These are phyloP conservation scores for Lepidotrigona ventralis DNA, from an alignment of 1,140 invertebrate species.

Conservation along the genomic window DNA sequence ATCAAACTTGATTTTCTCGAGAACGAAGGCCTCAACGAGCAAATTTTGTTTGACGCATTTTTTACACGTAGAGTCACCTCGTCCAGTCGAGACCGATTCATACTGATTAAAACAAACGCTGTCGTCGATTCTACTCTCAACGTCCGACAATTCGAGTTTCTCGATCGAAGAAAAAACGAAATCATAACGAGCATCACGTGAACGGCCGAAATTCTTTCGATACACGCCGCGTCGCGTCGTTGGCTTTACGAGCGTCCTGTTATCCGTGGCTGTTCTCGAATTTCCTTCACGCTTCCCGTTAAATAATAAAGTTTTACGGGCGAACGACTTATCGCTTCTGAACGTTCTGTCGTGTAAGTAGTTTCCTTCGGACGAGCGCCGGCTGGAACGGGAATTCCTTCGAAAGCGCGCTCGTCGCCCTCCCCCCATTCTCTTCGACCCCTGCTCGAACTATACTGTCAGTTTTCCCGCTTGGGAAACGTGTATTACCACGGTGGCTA, in stretches of 20 bases:
- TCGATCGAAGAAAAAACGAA: no score
- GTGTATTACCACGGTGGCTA: not conserved
- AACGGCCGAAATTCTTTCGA: not conserved
- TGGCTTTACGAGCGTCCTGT: not conserved
- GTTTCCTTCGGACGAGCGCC: not conserved
- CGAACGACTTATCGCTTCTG: slow-evolving; percentile 29
- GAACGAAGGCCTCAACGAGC: no score
- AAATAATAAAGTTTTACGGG: slow-evolving; percentile 33
- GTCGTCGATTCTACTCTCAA: no score
- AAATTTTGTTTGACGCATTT: no score
- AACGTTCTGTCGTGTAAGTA: slow-evolving; percentile 11
- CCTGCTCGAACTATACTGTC: not conserved
- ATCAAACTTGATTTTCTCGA: no score
- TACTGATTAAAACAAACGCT: no score
- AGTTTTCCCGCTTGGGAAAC: not conserved
- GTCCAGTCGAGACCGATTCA: no score
- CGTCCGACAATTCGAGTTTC: no score
- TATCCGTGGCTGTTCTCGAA: not conserved
- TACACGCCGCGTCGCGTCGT: not conserved
- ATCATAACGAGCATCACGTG: no score
- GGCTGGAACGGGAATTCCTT: slow-evolving; percentile 7
- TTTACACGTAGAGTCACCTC: no score
- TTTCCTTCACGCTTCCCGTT: slow-evolving; percentile 13
- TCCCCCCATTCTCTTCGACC: no score
- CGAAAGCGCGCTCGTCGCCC: no score